These are phyloP conservation scores for Rissa tridactyla DNA, from an alignment of 2,113 vertebrate species.

Conservation along the genomic window DNA sequence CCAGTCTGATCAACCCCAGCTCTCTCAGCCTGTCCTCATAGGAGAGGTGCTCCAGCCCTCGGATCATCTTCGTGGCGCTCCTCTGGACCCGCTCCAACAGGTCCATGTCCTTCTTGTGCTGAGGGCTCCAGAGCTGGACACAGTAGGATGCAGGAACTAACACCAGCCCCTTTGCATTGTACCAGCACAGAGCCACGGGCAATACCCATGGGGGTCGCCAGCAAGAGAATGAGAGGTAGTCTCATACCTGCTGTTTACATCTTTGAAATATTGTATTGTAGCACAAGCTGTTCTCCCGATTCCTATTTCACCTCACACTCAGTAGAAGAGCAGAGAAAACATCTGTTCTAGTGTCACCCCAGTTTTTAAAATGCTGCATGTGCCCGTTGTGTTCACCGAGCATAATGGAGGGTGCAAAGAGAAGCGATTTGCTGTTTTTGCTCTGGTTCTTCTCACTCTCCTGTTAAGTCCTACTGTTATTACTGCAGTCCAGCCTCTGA, in stretches of 20 bases:
- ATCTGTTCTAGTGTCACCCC: background rate
- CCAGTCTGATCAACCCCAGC: background rate
- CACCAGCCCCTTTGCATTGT: fast-evolving
- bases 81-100: background rate
- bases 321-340: background rate
- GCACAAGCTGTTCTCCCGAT: background rate
- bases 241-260: fast-evolving
- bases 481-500: background rate
- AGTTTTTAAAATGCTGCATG: background rate
- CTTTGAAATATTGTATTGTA: background rate
- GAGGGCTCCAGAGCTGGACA: background rate
- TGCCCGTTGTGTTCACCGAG: background rate
- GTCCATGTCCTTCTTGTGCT: background rate
- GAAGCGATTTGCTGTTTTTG: background rate
- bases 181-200: background rate
- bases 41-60: background rate
- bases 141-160: background rate
- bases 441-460: background rate
- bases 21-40: background rate
- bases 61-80: background rate
- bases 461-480: background rate
- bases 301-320: background rate
- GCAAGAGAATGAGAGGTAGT: background rate
- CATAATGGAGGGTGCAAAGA: fast-evolving
- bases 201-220: background rate